These are phyloP conservation scores for Aegypius monachus DNA, from an alignment of 2,113 vertebrate species.

Conservation along the genomic window DNA sequence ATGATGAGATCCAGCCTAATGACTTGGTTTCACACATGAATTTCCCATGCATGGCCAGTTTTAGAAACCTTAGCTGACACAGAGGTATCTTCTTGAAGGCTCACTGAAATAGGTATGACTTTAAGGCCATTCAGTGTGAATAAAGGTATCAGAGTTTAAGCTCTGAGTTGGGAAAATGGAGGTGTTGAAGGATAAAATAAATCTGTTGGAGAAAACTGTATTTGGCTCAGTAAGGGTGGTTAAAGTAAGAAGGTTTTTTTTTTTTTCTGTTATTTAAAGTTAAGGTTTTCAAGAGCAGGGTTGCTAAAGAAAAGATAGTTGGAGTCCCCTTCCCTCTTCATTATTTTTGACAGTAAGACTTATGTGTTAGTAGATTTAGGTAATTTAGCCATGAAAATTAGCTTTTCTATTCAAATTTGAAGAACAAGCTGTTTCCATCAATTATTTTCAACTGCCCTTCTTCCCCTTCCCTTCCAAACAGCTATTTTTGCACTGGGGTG, in stretches of 20 bases:
- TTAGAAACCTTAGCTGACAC: not conserved
- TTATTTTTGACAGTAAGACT: not conserved
- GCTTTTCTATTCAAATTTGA: not conserved
- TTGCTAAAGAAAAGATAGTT: not conserved
- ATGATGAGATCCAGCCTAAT: not conserved
- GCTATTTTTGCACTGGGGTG: not conserved
- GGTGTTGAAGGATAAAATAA: not conserved
- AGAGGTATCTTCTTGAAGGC: not conserved
- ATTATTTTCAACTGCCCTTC: not conserved
- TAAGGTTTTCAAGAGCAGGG: not conserved
- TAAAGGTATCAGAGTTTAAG: not conserved
- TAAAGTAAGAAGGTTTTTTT: not conserved
- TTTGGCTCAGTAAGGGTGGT: not conserved
- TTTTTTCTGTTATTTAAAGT: not conserved
- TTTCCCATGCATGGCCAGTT: not conserved
- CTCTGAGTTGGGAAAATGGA: not conserved
- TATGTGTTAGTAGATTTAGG: not conserved
- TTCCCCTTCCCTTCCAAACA: not conserved
- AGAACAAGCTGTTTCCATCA: not conserved
- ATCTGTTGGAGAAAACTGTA: not conserved
- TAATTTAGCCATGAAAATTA: not conserved
- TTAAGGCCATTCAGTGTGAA: not conserved
- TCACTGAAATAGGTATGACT: not conserved
- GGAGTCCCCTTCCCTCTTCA: not conserved
- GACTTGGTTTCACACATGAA: not conserved